Evolutionary conservation across 1,140 invertebrate genomes (phyloP).

Genomic region (Drosophila melanica): DNA sequence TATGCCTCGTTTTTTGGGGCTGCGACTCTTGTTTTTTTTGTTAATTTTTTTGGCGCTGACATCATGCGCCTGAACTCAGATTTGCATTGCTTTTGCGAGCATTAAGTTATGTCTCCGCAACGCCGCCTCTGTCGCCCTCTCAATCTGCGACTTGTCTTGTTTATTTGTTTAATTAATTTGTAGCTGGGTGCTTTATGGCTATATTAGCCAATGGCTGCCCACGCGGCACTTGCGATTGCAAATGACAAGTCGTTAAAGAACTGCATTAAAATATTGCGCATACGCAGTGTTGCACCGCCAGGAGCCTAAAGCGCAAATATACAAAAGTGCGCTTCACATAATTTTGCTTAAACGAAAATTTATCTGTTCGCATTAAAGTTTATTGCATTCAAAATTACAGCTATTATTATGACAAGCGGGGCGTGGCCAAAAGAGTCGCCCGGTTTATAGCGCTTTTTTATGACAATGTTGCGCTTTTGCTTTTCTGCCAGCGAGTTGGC

Average conservation of each 20-base stretch:
- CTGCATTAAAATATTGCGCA: slow-evolving; percentile 72
- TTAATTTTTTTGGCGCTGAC: slow-evolving; percentile 65
- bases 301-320: slow-evolving; percentile 8
- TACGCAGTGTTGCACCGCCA: slow-evolving; percentile 56
- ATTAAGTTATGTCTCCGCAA: slow-evolving; percentile 21
- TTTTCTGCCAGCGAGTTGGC: slow-evolving; percentile 31
- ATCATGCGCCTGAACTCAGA: slow-evolving; percentile 59
- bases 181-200: slow-evolving; percentile 51
- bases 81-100: slow-evolving; percentile 64
- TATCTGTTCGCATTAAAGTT: slow-evolving; percentile 76
- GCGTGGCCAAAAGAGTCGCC: slow-evolving; percentile 17
- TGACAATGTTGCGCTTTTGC: slow-evolving; percentile 55
- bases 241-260: slow-evolving; percentile 63
- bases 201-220: slow-evolving; percentile 54
- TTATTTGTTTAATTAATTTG: slow-evolving; percentile 80
- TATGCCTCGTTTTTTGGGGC: background rate
- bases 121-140: slow-evolving; percentile 7
- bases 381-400: slow-evolving; percentile 76
- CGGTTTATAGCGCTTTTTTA: slow-evolving; percentile 74
- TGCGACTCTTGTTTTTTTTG: slow-evolving; percentile 1
- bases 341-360: slow-evolving; percentile 79
- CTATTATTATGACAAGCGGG: slow-evolving; percentile 64
- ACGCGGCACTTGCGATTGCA: slow-evolving; percentile 40
- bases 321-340: slow-evolving; percentile 13
- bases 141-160: slow-evolving; percentile 45